Evolutionary conservation across 2,797 vertebrate genomes (phyloP).

Genomic region (Myotis vivesi): DNA sequence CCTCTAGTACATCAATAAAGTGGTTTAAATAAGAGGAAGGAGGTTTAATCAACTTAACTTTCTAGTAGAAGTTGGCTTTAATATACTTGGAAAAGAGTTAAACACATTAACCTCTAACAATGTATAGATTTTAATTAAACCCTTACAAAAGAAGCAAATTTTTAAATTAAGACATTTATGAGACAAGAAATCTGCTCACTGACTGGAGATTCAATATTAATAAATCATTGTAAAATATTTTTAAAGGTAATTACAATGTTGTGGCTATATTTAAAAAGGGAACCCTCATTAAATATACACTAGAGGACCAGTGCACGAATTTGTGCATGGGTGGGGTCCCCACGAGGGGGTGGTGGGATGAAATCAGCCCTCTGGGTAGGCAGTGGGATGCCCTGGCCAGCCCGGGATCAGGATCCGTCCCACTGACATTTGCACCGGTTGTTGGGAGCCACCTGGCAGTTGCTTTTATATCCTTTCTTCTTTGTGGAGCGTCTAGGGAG

Average conservation of each 20-base stretch:
- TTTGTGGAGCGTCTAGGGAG: too few species aligned
- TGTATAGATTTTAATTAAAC: background rate
- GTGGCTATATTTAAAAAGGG: background rate
- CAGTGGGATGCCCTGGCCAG: too few species aligned
- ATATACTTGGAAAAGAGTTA: background rate
- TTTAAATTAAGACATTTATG: background rate
- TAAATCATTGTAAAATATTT: background rate
- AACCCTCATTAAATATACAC: background rate
- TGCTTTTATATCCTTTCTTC: too few species aligned
- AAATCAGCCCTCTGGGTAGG: too few species aligned
- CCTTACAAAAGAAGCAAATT: background rate
- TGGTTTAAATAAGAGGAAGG: background rate
- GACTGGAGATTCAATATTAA: background rate
- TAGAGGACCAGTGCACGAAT: too few species aligned
- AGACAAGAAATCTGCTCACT: background rate
- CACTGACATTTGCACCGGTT: too few species aligned
- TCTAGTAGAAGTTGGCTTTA: background rate
- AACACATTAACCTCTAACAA: background rate
- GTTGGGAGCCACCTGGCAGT: too few species aligned
- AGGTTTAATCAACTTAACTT: background rate
- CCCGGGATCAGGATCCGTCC: too few species aligned
- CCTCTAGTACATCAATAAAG: background rate
- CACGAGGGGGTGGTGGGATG: too few species aligned
- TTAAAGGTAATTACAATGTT: background rate
- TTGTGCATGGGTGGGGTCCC: too few species aligned